Base-by-base conservation (phyloP, 2,888 invertebrate species). In the Cheilosia scutellata region DNA sequence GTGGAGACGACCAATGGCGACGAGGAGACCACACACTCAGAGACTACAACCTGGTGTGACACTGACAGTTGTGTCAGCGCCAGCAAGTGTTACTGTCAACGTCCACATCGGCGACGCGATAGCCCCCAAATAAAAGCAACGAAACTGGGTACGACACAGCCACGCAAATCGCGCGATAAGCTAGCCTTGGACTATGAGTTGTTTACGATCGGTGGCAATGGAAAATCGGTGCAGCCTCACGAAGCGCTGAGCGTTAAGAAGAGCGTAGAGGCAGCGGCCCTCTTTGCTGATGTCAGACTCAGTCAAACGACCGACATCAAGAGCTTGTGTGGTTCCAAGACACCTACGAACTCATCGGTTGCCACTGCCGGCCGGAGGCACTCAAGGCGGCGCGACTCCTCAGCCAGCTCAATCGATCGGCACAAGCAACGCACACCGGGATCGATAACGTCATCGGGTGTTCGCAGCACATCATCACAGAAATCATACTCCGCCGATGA, bases 11-110 rank as follows among this genome's bases (percentile, higher is more conserved):
- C 89, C 9, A 92, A 92, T 82, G 93, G 93, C 2, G 93, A 93
- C 44, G 90, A 93, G 57, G 93, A 91, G 71, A 89, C 90, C n/a
- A 92, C 93, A 40, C 89, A 90, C 49, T 91, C 92, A 49, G 91
- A 90, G 87, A 93, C 91, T 1, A 86, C 86, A 49, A 93, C 93
- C 3, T 95, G 94, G 89, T 97, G 97, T 89, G 96, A 95, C 16
- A 96, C 97, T 0, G 97, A 97, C 91, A 97, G 96, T 89, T 98
- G 97, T 90, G 95, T 96, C 0, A 97, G 96, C 88, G 96, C 96
- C 89, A 97, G 97, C 91, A 97, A 97, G 91, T 97, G 97, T 90
- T 97, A 97, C 90, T 97, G 97, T 90, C 94, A 91, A 40, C 87
- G 79, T 25, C 66, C 71, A 25, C 84, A 87, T 55, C 79, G 75